Evolutionary conservation across 2,113 vertebrate genomes (phyloP), one percentile per base, ranked within the genome.

Genomic region (Chinchilla lanigera): DNA sequence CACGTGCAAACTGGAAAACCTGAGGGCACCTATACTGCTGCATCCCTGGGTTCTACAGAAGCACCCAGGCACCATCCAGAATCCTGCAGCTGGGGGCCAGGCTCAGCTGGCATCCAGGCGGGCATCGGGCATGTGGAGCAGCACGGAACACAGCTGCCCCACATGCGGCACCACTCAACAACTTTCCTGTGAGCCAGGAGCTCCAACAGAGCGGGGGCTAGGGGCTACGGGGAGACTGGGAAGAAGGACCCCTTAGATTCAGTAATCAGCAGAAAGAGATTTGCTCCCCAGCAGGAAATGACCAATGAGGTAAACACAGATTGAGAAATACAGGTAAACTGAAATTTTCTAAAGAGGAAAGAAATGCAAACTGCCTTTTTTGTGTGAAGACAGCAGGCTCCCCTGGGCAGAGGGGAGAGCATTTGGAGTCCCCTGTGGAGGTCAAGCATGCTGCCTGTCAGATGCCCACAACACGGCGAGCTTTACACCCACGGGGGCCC

Each of bases 131-230:
- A 0, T 0, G 0, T 12, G 24, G n/a, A 69, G 52, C 56, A 7
- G 44, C 83, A 44, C 26, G 1, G 16, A 26, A 4, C 67, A 14
- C 54, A 11, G 13, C n/a, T 14, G 47, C 35, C 41, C 12, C 0
- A 0, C 28, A 17, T 0, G 3, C 1, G 0, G 35, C 7, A 0
- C 2, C 54, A 28, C 38, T 10, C 33, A 7, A 19, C 2, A 13
- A 3, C 0, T 24, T 44, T n/a, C 58, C 52, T 0, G 52, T 2
- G n/a, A 73, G 52, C 60, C 20, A 17, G 65, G 65, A 58, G 52
- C 0, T 16, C 1, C 14, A 73, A 3, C 44, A 41, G 61, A 20
- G 10, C 5, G 0, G 3, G 10, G 52, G 17, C 19, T 7, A 0
- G 3, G 10, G 52, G 17, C 19, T 7, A 7, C 6, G 22, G 71